phyloP scores from a whole-genome alignment of 2,888 invertebrate genomes.

The Drosophila greeni region DNA sequence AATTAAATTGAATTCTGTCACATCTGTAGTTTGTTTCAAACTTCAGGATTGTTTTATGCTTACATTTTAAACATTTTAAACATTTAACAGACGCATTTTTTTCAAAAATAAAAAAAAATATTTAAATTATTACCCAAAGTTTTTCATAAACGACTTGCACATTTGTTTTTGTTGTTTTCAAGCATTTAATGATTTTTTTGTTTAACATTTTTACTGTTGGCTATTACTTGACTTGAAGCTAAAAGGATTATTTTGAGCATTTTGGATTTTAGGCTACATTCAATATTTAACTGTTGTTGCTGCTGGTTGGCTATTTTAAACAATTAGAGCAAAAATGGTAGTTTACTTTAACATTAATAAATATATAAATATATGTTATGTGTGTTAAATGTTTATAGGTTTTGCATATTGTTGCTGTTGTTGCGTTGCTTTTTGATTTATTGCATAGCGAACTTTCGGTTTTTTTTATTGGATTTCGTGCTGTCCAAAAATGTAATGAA shows the following conservation, averaged over 20 bases:
- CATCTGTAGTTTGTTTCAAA: background rate
- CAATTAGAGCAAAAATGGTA: conserved; percentile 56
- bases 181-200: conserved; percentile 53
- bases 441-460: conserved; percentile 47
- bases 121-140: background rate
- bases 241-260: conserved; percentile 65
- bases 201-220: conserved; percentile 66
- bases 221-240: conserved; percentile 73
- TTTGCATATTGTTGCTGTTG: conserved; percentile 28
- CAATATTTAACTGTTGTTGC: conserved; percentile 30
- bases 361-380: conserved; percentile 57
- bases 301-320: conserved; percentile 47
- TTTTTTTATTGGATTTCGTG: conserved; percentile 38
- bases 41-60: no score
- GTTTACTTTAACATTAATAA: conserved; percentile 70
- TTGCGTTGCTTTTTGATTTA: conserved; percentile 52
- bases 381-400: conserved; percentile 34
- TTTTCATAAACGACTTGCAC: background rate
- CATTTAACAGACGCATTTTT: background rate
- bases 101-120: background rate
- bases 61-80: background rate
- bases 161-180: conserved; percentile 37
- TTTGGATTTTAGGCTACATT: conserved; percentile 50
- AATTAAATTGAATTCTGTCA: background rate
- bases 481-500: conserved; percentile 29